A percentile compares a stretch with the other conserved stretches of the same genome.
These are phyloP conservation scores for Lamproptera curius DNA, from an alignment of 2,888 invertebrate species.

Conservation along the genomic window DNA sequence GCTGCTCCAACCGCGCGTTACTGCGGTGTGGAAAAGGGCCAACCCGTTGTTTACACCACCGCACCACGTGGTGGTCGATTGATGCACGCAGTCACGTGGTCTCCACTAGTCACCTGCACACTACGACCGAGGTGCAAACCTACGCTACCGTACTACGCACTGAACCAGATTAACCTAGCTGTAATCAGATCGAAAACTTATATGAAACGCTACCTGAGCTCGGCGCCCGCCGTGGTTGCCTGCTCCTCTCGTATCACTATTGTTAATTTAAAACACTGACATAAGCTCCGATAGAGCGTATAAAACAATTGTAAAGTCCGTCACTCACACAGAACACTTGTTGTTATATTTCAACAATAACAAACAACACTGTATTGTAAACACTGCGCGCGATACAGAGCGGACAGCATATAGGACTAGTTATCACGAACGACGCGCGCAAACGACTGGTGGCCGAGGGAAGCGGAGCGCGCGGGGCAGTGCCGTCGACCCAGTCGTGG, in stretches of 20 bases:
- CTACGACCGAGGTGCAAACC: slow-evolving; percentile 32
- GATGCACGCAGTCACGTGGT: slow-evolving; percentile 63
- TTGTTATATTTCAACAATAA: slow-evolving; percentile 47
- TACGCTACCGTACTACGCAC: slow-evolving; percentile 29
- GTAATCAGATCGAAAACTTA: slow-evolving; percentile 64
- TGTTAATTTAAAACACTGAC: slow-evolving; percentile 32
- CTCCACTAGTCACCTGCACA: slow-evolving; percentile 45
- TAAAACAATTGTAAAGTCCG: slow-evolving; percentile 38
- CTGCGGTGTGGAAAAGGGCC: slow-evolving; percentile 43
- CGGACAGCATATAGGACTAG: slow-evolving; percentile 45
- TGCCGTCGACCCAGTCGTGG: slow-evolving; percentile 70
- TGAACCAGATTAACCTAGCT: slow-evolving; percentile 43
- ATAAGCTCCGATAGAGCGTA: slow-evolving; percentile 30
- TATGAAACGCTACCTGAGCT: slow-evolving; percentile 68
- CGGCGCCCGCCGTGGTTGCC: slow-evolving; percentile 67
- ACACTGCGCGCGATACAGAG: slow-evolving; percentile 60
- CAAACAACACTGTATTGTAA: slow-evolving; percentile 66
- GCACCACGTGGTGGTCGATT: slow-evolving; percentile 65
- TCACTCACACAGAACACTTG: slow-evolving; percentile 56
- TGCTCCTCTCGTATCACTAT: slow-evolving; percentile 51
- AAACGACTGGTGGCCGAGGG: slow-evolving; percentile 50
- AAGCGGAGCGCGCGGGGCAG: slow-evolving; percentile 46
- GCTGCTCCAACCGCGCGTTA: slow-evolving; percentile 33
- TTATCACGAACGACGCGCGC: slow-evolving; percentile 60
- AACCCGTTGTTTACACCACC: slow-evolving; percentile 61